Base-by-base conservation (phyloP, 2,888 invertebrate species). In the Gnatocerus cornutus region DNA sequence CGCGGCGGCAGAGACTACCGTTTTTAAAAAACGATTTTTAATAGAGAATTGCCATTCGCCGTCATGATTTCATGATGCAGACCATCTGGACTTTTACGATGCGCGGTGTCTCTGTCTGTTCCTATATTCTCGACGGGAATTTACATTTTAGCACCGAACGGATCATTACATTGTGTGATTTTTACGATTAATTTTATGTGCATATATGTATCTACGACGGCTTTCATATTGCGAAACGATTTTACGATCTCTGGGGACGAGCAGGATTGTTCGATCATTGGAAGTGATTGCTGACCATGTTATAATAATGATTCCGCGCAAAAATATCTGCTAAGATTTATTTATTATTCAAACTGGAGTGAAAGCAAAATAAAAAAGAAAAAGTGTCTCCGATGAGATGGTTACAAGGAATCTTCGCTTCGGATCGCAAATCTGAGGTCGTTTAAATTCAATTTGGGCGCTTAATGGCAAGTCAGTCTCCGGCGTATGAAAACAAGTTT, bases 1-100 rank as follows among this genome's bases (percentile, higher is more conserved):
- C 71, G 63, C 21, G 21, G 21, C 65, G 53, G 53, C 39, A 29
- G 41, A 53, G 37, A 12, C 33, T 50, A 50, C 29, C 55, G 30
- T 61, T 70, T 75, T 74, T 74, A 65, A 69, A 74, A 71, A 76
- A 70, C 74, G 73, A 73, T 76, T 75, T 76, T 76, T 76, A 74
- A 74, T 74, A 74, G 69, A 62, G 64, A 70, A 67, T 71, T 53
- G 64, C 59, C 62, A 48, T 55, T 68, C 68, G 56, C 68, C 58
- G 68, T 73, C 74, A 71, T 67, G 67, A 72, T 69, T 70, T 69
- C 62, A 71, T 71, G 68, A 68, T 59, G 64, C 67, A 56, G 71
- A 72, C 71, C 76, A 75, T 71, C 74, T 74, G 76, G 70, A 72
- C 64, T 75, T 76, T 76, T 76, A 76, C 72, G 71, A 73, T 64